Evolutionary conservation across 2,113 vertebrate species (phyloP).

Genomic region (Tenebrosternarchus preto): DNA sequence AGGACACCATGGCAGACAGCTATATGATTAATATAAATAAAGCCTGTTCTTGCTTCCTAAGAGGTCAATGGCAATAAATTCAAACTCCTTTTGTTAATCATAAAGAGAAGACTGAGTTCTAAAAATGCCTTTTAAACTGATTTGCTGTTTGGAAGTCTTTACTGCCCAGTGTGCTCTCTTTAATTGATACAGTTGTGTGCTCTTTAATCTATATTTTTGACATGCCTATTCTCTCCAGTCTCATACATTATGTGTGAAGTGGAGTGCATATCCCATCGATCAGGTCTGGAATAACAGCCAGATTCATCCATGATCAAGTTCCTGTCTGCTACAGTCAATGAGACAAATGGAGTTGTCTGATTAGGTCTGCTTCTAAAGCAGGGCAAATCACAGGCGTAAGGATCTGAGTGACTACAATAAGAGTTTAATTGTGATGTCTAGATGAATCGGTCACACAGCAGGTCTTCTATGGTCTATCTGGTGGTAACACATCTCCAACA

Average conservation of each 20-base stretch:
- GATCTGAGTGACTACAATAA: too few relatives aligned
- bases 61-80: constrained; percentile 41
- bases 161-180: not conserved
- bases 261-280: not conserved
- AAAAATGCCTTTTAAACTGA: not conserved
- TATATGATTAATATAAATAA: constrained; percentile 47
- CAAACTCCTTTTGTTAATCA: constrained; percentile 24
- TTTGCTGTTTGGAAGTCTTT: not conserved
- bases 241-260: not conserved
- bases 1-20: constrained; percentile 13
- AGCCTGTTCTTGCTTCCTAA: constrained; percentile 18
- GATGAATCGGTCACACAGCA: too few relatives aligned
- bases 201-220: not conserved
- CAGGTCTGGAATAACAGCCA: not conserved
- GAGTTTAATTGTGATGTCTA: too few relatives aligned
- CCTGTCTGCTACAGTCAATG: too few relatives aligned
- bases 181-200: not conserved
- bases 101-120: not conserved
- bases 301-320: not conserved
- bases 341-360: too few relatives aligned
- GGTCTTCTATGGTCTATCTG: too few relatives aligned
- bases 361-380: too few relatives aligned
- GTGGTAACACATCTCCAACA: too few relatives aligned
- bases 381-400: too few relatives aligned
- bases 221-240: not conserved